A percentile compares a stretch with the other conserved stretches of the same genome.
These are phyloP conservation scores for Zonotrichia albicollis DNA, from an alignment of 2,797 vertebrate genomes.

Conservation along the genomic window DNA sequence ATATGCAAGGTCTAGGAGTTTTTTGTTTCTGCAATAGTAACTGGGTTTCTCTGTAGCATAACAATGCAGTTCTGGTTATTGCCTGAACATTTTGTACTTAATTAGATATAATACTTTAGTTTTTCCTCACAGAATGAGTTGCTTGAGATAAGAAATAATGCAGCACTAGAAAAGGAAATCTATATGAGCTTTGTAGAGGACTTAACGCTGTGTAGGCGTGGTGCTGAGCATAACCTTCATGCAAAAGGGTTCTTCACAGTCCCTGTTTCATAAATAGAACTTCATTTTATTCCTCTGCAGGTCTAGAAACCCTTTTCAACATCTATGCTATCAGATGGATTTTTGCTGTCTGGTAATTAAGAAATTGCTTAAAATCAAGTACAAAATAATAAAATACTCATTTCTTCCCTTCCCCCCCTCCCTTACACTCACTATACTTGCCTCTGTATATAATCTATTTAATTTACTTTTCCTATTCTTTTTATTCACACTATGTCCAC, in stretches of 20 bases:
- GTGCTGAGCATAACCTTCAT: neutral
- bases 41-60: neutral
- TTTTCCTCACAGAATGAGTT: neutral
- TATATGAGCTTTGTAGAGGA: neutral
- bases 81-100: neutral
- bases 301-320: neutral
- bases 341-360: neutral
- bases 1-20: neutral
- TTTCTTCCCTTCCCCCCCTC: neutral
- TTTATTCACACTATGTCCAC: neutral
- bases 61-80: neutral
- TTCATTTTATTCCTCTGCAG: neutral
- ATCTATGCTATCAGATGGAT: neutral
- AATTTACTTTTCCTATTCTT: neutral
- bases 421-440: neutral
- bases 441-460: neutral
- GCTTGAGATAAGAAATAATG: neutral
- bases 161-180: neutral
- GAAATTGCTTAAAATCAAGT: neutral
- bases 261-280: neutral
- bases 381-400: neutral
- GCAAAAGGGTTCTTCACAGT: neutral
- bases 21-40: neutral
- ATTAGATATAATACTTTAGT: neutral
- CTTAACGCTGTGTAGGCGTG: neutral